Evolutionary conservation across 2,797 vertebrate genomes (phyloP), one percentile per base, ranked within the genome.

Genomic region (Pteropus rufus): DNA sequence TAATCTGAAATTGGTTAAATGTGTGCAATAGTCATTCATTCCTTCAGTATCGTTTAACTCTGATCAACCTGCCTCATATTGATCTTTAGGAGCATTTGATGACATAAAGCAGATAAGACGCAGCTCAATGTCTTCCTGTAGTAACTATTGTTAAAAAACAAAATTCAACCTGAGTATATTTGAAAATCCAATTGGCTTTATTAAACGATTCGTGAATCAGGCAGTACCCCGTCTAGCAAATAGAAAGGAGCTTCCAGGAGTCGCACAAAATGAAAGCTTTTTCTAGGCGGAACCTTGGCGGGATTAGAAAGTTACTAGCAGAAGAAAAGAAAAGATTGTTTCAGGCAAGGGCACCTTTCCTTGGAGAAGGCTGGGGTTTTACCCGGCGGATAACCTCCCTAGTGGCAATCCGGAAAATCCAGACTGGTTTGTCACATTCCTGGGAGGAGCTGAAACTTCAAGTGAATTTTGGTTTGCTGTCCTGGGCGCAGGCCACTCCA

Each of bases 21-120:
- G 31, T 34, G 29, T 24, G 16, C 49, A 54, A 9, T 34, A 69
- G 73, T 56, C 46, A 21, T 26, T 87, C n/a, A 18, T 58, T 88
- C 58, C 26, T 81, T 84, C 36, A 21, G 0, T 65, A 24, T 65
- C 44, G 34, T 81, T 72, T 72, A 49, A 41, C 24, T 56, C 79
- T 34, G 41, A 26, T 67, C 76, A 24, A 0, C 56, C 69, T 52
- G 1, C 4, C 10, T 92, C 56, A 0, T 0, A 0, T 18, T 15
- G 76, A 24, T 39, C 4, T 0, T 3, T n/a, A 34, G 79, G 54
- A 70, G 24, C n/a, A 14, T 58, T n/a, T 19, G 62, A 8, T n/a
- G 83, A 81, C 26, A 1, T n/a, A 12, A 85, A 79, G 49, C 41
- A 41, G 69, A 11, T 70, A 24, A 58, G 65, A 64, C 4, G 16